phyloP scores from a whole-genome alignment of 2,113 vertebrate genomes.

The Cygnus buccinator region DNA sequence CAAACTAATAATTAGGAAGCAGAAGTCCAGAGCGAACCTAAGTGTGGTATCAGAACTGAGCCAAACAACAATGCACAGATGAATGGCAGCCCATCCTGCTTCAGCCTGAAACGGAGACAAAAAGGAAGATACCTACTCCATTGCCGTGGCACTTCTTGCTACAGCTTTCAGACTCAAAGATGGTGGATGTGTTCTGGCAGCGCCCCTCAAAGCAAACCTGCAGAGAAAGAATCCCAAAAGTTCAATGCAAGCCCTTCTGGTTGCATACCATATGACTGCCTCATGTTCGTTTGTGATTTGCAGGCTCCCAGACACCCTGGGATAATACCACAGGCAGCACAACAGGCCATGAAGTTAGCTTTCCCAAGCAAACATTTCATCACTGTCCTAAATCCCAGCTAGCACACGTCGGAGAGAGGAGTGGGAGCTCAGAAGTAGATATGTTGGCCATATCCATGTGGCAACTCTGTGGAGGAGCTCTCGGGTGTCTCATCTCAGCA shows the following conservation, averaged over 20 bases:
- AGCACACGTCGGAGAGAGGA: neutral
- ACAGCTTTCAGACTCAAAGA: slow-evolving; percentile 88
- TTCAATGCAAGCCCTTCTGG: neutral
- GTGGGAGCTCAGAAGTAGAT: neutral
- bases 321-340: neutral
- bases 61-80: neutral
- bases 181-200: slow-evolving; percentile 88
- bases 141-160: slow-evolving; percentile 86
- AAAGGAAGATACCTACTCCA: slow-evolving; percentile 81
- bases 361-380: neutral
- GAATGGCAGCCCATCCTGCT: neutral
- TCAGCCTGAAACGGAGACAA: neutral
- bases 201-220: slow-evolving; percentile 95
- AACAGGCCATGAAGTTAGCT: neutral
- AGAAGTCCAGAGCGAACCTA: neutral
- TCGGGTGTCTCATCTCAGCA: neutral
- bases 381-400: neutral
- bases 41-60: neutral
- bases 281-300: neutral
- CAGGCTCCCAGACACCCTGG: neutral
- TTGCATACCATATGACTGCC: neutral
- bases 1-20: neutral
- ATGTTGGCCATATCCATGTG: neutral
- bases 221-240: neutral
- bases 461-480: neutral